These are phyloP conservation scores for Cuniculus paca DNA, from an alignment of 2,797 vertebrate species.

Conservation along the genomic window DNA sequence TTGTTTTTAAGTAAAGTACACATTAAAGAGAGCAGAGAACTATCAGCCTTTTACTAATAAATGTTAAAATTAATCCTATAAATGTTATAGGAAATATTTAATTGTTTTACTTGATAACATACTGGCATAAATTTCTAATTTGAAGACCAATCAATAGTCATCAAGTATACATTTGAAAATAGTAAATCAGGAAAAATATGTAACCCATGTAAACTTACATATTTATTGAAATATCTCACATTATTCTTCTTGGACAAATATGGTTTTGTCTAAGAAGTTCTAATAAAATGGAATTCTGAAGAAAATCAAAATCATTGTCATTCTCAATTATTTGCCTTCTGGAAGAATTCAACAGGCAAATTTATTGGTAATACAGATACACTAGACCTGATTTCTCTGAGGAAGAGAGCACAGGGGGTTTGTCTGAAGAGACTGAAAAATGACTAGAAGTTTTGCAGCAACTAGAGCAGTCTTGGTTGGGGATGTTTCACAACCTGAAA, in stretches of 20 bases:
- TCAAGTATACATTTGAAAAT: neutral
- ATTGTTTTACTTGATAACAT: neutral
- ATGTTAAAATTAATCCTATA: slow-evolving; percentile 33
- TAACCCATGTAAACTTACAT: neutral
- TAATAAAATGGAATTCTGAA: neutral
- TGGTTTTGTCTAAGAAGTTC: neutral
- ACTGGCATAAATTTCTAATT: neutral
- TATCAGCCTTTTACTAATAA: neutral
- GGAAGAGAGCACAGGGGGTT: neutral
- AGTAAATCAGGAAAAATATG: neutral
- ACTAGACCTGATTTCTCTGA: neutral
- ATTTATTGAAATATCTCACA: neutral
- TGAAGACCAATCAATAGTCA: neutral
- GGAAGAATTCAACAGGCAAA: neutral
- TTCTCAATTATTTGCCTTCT: neutral
- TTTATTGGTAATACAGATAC: neutral
- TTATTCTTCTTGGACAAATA: neutral
- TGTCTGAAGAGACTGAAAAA: neutral
- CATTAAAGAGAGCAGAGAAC: neutral
- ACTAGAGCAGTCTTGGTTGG: neutral
- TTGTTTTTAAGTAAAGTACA: neutral
- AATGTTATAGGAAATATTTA: neutral
- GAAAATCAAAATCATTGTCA: neutral
- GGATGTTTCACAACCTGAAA: neutral
- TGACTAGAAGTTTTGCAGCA: neutral